Percentiles rank a stretch among this genome's conserved stretches.
Evolutionary conservation across 2,888 invertebrate species (phyloP).

Genomic region (Gasteruption jaculator): DNA sequence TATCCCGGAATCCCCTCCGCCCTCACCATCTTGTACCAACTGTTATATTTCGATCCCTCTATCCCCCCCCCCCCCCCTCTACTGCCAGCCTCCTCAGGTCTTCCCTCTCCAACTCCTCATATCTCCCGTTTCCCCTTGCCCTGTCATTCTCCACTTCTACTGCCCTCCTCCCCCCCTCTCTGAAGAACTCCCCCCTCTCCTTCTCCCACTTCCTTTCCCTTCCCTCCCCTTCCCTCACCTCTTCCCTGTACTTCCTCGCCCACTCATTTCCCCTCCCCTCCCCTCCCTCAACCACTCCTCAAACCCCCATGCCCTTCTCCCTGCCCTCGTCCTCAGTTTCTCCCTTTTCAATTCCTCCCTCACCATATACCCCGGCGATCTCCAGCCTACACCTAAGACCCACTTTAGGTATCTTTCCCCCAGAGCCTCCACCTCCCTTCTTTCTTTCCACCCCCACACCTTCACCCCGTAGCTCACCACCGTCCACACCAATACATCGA

Average conservation of each 20-base stretch:
- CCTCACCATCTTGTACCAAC: neutral
- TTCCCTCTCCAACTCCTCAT: neutral
- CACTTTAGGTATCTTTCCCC: conserved; percentile 4
- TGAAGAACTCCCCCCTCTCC: neutral
- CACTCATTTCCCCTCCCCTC: neutral
- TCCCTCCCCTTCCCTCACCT: no score
- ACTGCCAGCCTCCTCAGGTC: neutral
- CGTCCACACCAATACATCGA: no score
- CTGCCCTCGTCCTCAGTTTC: neutral
- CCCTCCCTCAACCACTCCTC: conserved; percentile 1
- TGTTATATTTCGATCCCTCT: conserved; percentile 2
- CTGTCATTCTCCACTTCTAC: neutral
- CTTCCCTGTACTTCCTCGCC: no score
- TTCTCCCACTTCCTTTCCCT: neutral
- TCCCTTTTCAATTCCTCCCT: conserved; percentile 6
- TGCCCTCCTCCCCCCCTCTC: neutral
- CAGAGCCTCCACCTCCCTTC: neutral
- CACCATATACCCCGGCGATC: conserved; percentile 6
- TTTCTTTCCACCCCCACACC: conserved; percentile 4
- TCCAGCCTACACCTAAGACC: neutral
- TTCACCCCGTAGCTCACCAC: neutral
- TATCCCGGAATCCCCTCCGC: neutral
- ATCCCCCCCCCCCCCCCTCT: neutral
- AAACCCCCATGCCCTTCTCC: neutral
- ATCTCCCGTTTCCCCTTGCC: neutral